phyloP scores from a whole-genome alignment of 1,140 invertebrate species.

The Nixonia krombeini region DNA sequence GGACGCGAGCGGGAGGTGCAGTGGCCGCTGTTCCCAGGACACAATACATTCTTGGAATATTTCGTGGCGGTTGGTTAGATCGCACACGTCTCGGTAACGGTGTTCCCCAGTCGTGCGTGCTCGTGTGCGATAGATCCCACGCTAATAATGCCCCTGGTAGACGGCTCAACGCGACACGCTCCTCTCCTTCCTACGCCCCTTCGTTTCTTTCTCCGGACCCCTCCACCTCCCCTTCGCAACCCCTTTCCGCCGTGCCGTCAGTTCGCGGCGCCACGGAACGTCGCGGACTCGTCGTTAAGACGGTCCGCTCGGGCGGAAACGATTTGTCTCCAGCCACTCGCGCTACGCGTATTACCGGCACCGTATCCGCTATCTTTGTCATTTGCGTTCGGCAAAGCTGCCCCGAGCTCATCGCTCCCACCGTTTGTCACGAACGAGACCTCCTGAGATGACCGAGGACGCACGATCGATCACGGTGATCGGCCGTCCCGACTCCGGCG shows the following conservation, averaged over 20 bases:
- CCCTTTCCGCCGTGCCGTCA: too few species aligned
- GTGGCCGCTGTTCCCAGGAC: constrained; percentile 46
- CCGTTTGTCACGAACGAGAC: constrained; percentile 31
- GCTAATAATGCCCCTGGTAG: constrained; percentile 47
- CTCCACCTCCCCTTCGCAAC: too few species aligned
- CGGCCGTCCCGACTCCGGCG: constrained; percentile 20
- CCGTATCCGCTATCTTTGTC: constrained; percentile 33
- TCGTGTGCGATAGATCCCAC: constrained; percentile 53
- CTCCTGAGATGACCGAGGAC: constrained; percentile 33
- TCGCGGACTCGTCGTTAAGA: constrained; percentile 22
- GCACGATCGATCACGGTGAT: constrained; percentile 38
- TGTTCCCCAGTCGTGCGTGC: constrained; percentile 34
- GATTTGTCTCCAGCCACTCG: constrained; percentile 33
- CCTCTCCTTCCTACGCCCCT: constrained; percentile 6
- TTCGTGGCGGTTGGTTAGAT: constrained; percentile 45
- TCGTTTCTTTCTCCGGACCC: not conserved
- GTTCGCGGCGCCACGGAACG: constrained; percentile 20
- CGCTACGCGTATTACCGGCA: constrained; percentile 26
- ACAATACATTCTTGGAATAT: constrained; percentile 59
- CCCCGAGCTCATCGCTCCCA: constrained; percentile 7
- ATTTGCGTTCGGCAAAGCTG: constrained; percentile 28
- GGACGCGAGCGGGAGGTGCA: constrained; percentile 41
- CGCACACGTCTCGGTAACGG: constrained; percentile 55
- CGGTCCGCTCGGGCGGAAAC: constrained; percentile 18
- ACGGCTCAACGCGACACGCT: constrained; percentile 25